A percentile compares a stretch with the other conserved stretches of the same genome.
phyloP scores from a whole-genome alignment of 2,888 invertebrate species.

The Polyommatus icarus region DNA sequence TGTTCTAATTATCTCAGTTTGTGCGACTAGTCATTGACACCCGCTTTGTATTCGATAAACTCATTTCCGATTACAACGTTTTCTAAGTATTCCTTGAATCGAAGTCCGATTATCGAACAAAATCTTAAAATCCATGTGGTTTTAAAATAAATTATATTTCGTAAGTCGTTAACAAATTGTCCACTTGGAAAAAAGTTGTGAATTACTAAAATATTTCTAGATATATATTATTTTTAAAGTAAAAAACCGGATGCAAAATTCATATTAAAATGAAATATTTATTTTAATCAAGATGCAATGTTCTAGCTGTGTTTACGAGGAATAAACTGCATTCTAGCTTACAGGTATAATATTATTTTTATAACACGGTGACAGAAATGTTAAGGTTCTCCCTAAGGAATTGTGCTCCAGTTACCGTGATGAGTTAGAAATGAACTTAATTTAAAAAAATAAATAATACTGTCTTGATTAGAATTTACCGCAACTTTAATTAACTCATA shows the following conservation, averaged over 20 bases:
- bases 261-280: slow-evolving; percentile 8
- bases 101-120: no score
- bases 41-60: neutral
- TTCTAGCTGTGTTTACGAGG: slow-evolving; percentile 9
- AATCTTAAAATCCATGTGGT: no score
- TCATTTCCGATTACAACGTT: neutral
- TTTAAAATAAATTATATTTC: no score
- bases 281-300: slow-evolving; percentile 17
- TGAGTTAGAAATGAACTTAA: slow-evolving; percentile 26
- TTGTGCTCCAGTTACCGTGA: slow-evolving; percentile 29
- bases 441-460: slow-evolving; percentile 24
- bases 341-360: slow-evolving; percentile 26
- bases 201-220: neutral
- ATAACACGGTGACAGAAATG: slow-evolving; percentile 27
- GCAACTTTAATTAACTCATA: slow-evolving; percentile 1
- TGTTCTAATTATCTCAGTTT: slow-evolving; percentile 3
- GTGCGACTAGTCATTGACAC: slow-evolving; percentile 13
- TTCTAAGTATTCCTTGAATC: neutral
- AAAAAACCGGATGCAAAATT: neutral
- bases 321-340: slow-evolving; percentile 13
- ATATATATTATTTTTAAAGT: neutral
- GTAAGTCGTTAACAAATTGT: no score
- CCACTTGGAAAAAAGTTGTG: neutral
- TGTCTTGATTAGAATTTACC: slow-evolving; percentile 24
- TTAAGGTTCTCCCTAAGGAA: slow-evolving; percentile 29